Percentiles rank a stretch among this genome's conserved stretches.
Conservation (phyloP, 2,888 invertebrate species). For the Hypena proboscidalis region DNA sequence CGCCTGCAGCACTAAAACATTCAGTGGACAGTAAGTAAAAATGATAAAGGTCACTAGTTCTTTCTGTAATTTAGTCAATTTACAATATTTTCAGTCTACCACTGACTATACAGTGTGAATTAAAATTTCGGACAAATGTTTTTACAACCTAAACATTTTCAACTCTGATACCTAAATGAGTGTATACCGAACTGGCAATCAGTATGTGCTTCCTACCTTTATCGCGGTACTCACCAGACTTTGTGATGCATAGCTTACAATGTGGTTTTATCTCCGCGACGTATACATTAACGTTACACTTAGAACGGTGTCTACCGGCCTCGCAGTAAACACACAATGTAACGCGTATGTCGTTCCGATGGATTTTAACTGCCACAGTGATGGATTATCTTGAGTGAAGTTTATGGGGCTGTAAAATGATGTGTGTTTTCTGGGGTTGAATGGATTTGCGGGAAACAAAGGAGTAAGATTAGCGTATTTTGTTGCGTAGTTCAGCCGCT, state of each 20-base stretch:
- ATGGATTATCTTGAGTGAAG: slow-evolving; percentile 31
- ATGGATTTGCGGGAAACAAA: background rate
- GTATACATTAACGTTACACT: slow-evolving; percentile 44
- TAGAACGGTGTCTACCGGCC: slow-evolving; percentile 19
- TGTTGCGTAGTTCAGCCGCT: too few relatives aligned
- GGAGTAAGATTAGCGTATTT: too few relatives aligned
- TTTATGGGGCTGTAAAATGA: slow-evolving; percentile 16
- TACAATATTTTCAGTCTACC: too few relatives aligned
- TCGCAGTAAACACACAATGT: slow-evolving; percentile 45
- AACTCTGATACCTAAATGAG: too few relatives aligned
- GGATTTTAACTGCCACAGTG: slow-evolving; percentile 38
- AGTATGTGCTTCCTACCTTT: slow-evolving; percentile 37
- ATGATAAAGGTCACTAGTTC: too few relatives aligned
- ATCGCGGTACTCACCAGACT: slow-evolving; percentile 31
- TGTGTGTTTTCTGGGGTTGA: background rate
- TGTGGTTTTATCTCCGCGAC: slow-evolving; percentile 40
- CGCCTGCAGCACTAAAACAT: too few relatives aligned
- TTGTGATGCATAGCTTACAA: slow-evolving; percentile 38
- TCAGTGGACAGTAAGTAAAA: too few relatives aligned
- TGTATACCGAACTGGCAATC: background rate
- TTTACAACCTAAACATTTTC: too few relatives aligned
- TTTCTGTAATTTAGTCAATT: too few relatives aligned
- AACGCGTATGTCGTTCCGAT: slow-evolving; percentile 27
- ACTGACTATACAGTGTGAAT: too few relatives aligned
- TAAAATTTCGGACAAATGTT: too few relatives aligned